These are phyloP conservation scores for Diceros bicornis DNA, from an alignment of 2,797 vertebrate genomes.

Conservation along the genomic window DNA sequence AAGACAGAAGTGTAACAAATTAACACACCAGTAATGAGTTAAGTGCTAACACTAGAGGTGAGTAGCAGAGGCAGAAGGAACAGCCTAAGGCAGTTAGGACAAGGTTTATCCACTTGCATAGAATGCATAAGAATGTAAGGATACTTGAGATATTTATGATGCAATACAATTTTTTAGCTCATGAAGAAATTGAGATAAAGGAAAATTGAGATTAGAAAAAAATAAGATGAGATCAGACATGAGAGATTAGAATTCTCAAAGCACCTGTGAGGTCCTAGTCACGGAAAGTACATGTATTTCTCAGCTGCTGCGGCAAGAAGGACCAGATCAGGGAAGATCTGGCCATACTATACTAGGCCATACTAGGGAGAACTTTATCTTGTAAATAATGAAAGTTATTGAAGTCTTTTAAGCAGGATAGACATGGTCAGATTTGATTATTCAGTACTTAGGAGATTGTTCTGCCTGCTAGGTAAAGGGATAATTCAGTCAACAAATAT, in stretches of 20 bases:
- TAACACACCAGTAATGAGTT: not conserved
- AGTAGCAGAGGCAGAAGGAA: not conserved
- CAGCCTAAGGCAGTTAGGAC: not conserved
- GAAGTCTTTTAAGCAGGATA: not conserved
- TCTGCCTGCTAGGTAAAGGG: constrained; percentile 4
- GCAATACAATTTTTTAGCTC: not conserved
- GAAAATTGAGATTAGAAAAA: constrained; percentile 47
- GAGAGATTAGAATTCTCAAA: constrained; percentile 21
- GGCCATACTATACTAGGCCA: no score
- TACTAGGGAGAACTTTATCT: not conserved
- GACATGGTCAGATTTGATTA: not conserved
- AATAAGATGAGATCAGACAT: not conserved
- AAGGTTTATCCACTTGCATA: not conserved
- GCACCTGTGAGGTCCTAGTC: not conserved
- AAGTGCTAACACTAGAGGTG: not conserved
- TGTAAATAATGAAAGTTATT: not conserved
- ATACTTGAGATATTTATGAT: not conserved
- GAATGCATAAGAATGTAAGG: not conserved
- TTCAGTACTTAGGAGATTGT: not conserved
- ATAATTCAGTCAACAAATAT: not conserved
- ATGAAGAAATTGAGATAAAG: not conserved
- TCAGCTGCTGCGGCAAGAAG: not conserved
- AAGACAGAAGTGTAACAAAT: not conserved
- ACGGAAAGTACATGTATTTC: not conserved
- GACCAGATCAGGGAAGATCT: not conserved